Evolutionary conservation across 2,113 vertebrate species (phyloP), one percentile per base, ranked within the genome.

Genomic region (Anarrhichthys ocellatus): DNA sequence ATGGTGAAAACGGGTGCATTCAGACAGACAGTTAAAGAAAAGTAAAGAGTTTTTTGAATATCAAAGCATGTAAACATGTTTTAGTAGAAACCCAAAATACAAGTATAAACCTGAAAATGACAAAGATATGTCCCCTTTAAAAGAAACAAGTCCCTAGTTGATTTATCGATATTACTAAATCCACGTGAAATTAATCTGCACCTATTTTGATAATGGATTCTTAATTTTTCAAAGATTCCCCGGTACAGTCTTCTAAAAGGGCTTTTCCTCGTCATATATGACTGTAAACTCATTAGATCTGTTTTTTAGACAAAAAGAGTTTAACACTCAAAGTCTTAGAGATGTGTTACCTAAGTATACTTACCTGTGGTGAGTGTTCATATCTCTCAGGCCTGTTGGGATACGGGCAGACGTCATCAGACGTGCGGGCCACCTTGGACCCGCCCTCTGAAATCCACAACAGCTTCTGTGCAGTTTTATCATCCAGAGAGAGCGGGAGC

Each of bases 311-410:
- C n/a, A 59, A 15, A 59, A 24, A 42, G 22, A 64, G 34, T 64
- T 22, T 20, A 3, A 38, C 18, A 40, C 27, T 62, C 29, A n/a
- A 14, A 15, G 6, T 58, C 5, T 22, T 34, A 20, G 4, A 62
- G 40, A 42, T 8, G 40, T 42, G 8, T 42, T 42, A 11, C 40
- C 6, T 34, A 8, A 5, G 8, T 17, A 20, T 62, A 34, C 32
- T 62, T 62, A 95, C 95, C 94, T 96, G 95, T 27, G 94, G 94
- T 0, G 94, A 92, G 87, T 94, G 81, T 0, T 95, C 94, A 1
- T 94, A 96, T 91, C 95, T 48, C 81, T 95, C 95, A 10, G 95
- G 94, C 42, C 92, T 92, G 89, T 93, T 93, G 54, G 92, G 94
- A 72, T 94, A 95, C 0, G 95, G 95, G 44, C 95, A 96, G 56